Evolutionary conservation across 92 coral and sea anemone species (phyloP).

Genomic region (Desmophyllum pertusum): DNA sequence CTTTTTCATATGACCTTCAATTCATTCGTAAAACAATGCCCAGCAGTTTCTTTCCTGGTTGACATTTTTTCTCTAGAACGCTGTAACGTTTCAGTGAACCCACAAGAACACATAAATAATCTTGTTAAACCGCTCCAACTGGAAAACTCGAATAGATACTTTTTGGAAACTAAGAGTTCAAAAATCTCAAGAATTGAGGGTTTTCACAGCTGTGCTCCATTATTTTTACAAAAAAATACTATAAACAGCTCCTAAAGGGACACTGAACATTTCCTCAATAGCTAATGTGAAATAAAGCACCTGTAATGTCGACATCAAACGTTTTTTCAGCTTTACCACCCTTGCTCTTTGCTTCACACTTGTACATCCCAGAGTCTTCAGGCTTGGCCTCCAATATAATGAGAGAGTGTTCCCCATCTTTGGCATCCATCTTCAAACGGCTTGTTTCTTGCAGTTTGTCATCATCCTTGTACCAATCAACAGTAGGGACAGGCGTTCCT

Average conservation of each 20-base stretch:
- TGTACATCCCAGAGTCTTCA: constrained; percentile 74
- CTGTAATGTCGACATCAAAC: constrained; percentile 84
- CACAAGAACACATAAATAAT: no score
- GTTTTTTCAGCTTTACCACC: constrained; percentile 71
- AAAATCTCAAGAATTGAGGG: not conserved
- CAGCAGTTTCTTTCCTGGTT: no score
- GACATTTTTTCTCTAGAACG: no score
- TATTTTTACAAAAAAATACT: not conserved
- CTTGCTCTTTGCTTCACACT: constrained; percentile 72
- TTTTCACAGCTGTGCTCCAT: not conserved
- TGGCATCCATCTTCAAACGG: constrained; percentile 63
- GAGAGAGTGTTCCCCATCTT: constrained; percentile 67
- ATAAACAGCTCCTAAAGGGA: not conserved
- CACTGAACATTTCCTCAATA: not conserved
- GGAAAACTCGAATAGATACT: not conserved
- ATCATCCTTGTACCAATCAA: constrained; percentile 85
- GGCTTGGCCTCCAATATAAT: constrained; percentile 55
- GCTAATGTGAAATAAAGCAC: constrained; percentile 30
- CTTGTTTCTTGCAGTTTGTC: constrained; percentile 69
- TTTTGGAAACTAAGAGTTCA: not conserved
- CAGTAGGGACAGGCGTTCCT: constrained; percentile 76
- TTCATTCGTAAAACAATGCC: no score
- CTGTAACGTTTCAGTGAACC: no score
- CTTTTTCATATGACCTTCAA: no score
- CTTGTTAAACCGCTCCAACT: not conserved